Evolutionary conservation across 2,888 invertebrate species (phyloP), one percentile per base, ranked within the genome.

Genomic region (Zygogramma bicolorata): DNA sequence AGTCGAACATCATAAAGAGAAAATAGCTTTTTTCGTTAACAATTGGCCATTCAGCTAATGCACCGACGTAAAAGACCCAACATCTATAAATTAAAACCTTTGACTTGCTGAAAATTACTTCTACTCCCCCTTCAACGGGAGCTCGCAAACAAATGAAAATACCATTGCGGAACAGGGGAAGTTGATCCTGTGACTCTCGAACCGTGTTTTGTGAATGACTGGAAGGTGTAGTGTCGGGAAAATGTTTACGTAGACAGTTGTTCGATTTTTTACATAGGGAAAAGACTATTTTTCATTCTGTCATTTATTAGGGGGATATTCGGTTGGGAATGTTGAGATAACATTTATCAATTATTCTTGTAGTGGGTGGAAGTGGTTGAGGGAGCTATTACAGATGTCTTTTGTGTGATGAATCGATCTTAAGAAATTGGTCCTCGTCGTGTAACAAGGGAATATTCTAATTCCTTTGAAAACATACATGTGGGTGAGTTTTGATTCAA

Each of bases 121-220:
- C 38, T 20, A 63, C 62, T 61, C 65, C 65, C 63, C 65, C 68
- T 67, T 65, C 42, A 67, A 67, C 57, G 42, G 61, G 46, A 71
- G 68, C 71, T 63, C 61, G 59, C 75, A 65, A 58, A 46, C 59
- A 63, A 68, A 75, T 75, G 68, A 66, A 75, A 75, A 70, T 71
- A 69, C 68, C 73, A 73, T 70, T 46, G 46, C 58, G 58, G 29
- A 62, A 59, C 63, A 15, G 29, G 60, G 57, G 70, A 60, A 60
- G 57, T 62, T 66, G 34, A 65, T 61, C 63, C 70, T 61, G 62
- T 53, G 65, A 68, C 63, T 73, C 57, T 29, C 46, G 66, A 71
- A 65, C 71, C 63, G 67, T 70, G 59, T 53, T 59, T 66, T 75
- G 67, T 70, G 62, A 61, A 70, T 61, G 61, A 60, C 65, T 72